Evolutionary conservation across 2,113 vertebrate species (phyloP), one percentile per base, ranked within the genome.

Genomic region (Psilopogon haemacephalus): DNA sequence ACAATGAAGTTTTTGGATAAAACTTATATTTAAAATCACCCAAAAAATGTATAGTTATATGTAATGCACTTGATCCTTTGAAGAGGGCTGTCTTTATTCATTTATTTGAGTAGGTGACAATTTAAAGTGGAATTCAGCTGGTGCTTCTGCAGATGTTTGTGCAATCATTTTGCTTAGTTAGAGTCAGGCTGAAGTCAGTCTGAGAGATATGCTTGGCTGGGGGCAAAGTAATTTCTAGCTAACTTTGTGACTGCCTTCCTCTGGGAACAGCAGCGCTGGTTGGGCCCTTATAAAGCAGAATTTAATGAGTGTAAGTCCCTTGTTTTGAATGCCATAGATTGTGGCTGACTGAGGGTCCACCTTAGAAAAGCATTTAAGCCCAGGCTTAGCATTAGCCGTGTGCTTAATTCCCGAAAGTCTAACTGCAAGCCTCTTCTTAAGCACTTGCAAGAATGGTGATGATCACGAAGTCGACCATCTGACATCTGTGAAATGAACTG

Each of bases 401-500:
- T 69, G 59, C 78, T 74, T 89, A 76, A 87, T 84, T 94, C 64
- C 59, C 60, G 4, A 38, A 89, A 85, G 42, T 37, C 75, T 70
- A 63, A 67, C 86, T 82, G 46, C 21, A 16, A 78, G 32, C 18
- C 26, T 3, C 13, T 84, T 84, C 88, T 89, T 83, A 80, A 2
- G 46, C 46, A 44, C 72, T 77, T 67, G 84, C 69, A 85, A 67
- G 90, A 89, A 85, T 9, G 26, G 12, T 33, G 16, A 68, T 64
- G 78, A 69, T 84, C 35, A 17, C 71, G 69, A 87, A 73, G 81
- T 56, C 84, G 89, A 60, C 94, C 72, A 46, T 83, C 90, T 95
- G 95, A 95, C 93, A 90, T 88, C 92, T 96, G 92, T 84, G 94
- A 95, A 95, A 93, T 89, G 87, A 94, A 79, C 88, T 95, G 84